Conservation (phyloP, 2,888 invertebrate species). For the Malacosoma neustria region DNA sequence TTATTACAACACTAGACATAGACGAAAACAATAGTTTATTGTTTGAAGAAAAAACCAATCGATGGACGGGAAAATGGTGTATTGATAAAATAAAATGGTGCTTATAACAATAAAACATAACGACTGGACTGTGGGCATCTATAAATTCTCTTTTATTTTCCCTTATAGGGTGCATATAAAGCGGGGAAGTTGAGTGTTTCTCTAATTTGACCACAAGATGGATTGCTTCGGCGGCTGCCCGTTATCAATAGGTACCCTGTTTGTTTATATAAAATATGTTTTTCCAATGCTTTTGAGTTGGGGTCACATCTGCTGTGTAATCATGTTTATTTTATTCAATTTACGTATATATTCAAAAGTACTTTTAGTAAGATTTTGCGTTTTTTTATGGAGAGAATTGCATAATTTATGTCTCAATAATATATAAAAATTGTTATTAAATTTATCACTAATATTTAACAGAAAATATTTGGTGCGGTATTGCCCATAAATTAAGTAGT, state of each 20-base stretch:
- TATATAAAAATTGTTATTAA: too few species aligned
- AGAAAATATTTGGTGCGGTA: too few species aligned
- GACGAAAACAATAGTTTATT: too few species aligned
- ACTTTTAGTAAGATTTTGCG: too few species aligned
- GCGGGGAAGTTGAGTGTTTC: slow-evolving; percentile 7
- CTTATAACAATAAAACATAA: slow-evolving; percentile 28
- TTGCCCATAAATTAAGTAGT: too few species aligned
- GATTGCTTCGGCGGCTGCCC: slow-evolving; percentile 18
- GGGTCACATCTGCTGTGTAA: too few species aligned
- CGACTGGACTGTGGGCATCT: slow-evolving; percentile 17
- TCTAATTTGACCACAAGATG: slow-evolving; percentile 27
- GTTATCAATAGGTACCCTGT: slow-evolving; percentile 1
- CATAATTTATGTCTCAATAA: too few species aligned
- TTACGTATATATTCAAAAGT: too few species aligned
- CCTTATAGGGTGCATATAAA: slow-evolving; percentile 25
- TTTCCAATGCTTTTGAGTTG: slow-evolving; percentile 1
- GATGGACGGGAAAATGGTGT: slow-evolving; percentile 2
- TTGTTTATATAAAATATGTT: slow-evolving; percentile 5
- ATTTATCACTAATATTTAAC: too few species aligned
- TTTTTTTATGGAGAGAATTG: too few species aligned
- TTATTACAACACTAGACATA: too few species aligned
- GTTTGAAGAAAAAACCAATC: background rate
- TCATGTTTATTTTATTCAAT: too few species aligned
- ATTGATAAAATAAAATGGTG: slow-evolving; percentile 30
- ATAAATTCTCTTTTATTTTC: slow-evolving; percentile 23